These are phyloP conservation scores for Bufo bufo DNA, from an alignment of 2,113 vertebrate genomes.

Conservation along the genomic window DNA sequence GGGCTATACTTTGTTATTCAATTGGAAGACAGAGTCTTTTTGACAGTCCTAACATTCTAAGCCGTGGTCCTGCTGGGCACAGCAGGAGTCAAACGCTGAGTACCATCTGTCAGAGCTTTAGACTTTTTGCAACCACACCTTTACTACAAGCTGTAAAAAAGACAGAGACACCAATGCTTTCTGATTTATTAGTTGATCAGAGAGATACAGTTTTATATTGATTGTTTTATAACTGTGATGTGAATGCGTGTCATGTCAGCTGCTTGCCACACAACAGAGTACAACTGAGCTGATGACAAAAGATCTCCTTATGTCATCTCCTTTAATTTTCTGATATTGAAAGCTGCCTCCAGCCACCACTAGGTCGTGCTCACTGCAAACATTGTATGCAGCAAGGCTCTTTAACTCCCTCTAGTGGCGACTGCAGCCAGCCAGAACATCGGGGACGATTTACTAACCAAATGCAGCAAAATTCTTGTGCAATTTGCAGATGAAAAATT, in stretches of 20 bases:
- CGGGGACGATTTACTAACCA: no score
- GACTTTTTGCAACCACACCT: constrained; percentile 63
- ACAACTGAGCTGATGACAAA: not conserved
- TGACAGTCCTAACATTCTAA: constrained; percentile 98
- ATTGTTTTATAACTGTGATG: constrained; percentile 2
- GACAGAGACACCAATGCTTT: constrained; percentile 65
- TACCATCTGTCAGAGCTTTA: constrained; percentile 98
- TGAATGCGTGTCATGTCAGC: not conserved
- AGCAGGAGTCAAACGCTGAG: constrained; percentile 90
- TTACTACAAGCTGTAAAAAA: constrained; percentile 70
- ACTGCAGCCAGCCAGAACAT: no score
- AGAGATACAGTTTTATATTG: constrained; percentile 59
- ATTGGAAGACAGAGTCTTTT: constrained; percentile 95
- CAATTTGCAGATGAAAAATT: no score
- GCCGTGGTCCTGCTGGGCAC: constrained; percentile 94
- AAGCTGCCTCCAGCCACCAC: no score
- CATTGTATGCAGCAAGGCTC: no score
- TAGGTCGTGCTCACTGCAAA: no score
- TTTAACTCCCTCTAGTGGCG: no score
- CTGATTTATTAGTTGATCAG: constrained; percentile 59
- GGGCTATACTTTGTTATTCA: constrained; percentile 90
- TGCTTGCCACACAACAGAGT: not conserved
- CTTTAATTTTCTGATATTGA: not conserved
- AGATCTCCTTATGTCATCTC: not conserved
- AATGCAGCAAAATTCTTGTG: no score